Conservation (phyloP, 2,888 invertebrate species). For the Pandemis cinnamomeana region DNA sequence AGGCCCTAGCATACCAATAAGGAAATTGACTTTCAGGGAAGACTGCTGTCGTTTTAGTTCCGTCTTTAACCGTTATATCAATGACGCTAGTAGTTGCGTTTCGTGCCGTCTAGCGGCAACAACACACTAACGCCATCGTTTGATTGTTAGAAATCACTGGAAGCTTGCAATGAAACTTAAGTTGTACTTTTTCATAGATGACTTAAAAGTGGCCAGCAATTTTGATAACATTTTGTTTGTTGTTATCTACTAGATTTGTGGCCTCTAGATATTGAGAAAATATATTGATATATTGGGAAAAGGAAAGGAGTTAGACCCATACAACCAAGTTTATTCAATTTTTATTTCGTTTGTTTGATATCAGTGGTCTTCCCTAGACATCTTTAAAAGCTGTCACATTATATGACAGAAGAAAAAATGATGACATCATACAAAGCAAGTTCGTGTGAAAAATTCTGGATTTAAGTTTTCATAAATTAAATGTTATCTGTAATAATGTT, state of each 20-base stretch:
- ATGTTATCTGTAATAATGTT: background rate
- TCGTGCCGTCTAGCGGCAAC: background rate
- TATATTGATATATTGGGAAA: background rate
- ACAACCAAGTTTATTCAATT: background rate
- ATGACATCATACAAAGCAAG: background rate
- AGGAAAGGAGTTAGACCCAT: background rate
- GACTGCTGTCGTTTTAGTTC: conserved; percentile 9
- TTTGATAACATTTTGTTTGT: too few relatives aligned
- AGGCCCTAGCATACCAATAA: conserved; percentile 72
- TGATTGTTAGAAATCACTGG: background rate
- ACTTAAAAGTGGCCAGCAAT: background rate
- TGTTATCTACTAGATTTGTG: background rate
- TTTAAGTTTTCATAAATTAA: background rate
- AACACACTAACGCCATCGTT: background rate
- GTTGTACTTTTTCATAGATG: background rate
- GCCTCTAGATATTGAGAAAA: background rate
- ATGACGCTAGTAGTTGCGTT: background rate
- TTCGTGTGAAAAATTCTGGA: background rate
- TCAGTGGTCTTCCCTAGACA: background rate
- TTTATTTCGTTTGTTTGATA: background rate
- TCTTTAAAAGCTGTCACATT: background rate
- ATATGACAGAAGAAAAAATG: background rate
- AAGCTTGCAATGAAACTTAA: background rate
- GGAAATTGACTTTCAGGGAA: conserved; percentile 33
- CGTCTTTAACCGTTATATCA: background rate